A percentile compares a stretch with the other conserved stretches of the same genome.
Conservation (phyloP, 2,888 invertebrate species). For the Ornithoptera priamus region DNA sequence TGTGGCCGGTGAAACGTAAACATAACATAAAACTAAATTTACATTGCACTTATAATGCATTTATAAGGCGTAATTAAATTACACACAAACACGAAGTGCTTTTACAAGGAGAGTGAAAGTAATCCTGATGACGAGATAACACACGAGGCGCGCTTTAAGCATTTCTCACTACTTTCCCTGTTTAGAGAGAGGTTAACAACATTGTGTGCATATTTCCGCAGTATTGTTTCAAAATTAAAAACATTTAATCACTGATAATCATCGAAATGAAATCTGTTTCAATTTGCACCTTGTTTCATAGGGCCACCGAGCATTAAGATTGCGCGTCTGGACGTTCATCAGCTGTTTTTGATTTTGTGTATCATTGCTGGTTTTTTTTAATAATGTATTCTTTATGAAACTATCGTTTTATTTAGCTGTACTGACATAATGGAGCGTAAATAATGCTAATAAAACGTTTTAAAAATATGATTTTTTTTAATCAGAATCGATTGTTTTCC, state of each 20-base stretch:
- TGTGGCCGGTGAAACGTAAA: background rate
- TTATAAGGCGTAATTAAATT: background rate
- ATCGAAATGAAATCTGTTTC: too few species aligned
- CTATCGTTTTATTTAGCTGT: too few species aligned
- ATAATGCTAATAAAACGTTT: too few species aligned
- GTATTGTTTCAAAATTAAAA: conserved; percentile 2
- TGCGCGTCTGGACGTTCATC: too few species aligned
- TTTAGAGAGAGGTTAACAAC: conserved; percentile 10
- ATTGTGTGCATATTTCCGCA: conserved; percentile 4
- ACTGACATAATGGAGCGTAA: too few species aligned
- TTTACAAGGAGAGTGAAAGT: conserved; percentile 29
- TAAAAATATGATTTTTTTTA: too few species aligned
- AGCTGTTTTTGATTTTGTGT: too few species aligned
- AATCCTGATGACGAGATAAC: conserved; percentile 20
- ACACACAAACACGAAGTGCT: background rate
- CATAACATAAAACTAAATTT: background rate
- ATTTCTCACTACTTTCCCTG: conserved; percentile 50
- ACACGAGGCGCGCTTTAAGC: conserved; percentile 27
- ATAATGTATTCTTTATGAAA: too few species aligned
- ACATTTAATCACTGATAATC: background rate
- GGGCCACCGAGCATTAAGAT: too few species aligned
- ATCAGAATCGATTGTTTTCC: too few species aligned
- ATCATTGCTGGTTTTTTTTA: too few species aligned
- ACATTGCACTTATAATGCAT: background rate
- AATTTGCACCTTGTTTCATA: too few species aligned